Evolutionary conservation across 2,113 vertebrate species (phyloP).

Genomic region (Tetrao urogallus): DNA sequence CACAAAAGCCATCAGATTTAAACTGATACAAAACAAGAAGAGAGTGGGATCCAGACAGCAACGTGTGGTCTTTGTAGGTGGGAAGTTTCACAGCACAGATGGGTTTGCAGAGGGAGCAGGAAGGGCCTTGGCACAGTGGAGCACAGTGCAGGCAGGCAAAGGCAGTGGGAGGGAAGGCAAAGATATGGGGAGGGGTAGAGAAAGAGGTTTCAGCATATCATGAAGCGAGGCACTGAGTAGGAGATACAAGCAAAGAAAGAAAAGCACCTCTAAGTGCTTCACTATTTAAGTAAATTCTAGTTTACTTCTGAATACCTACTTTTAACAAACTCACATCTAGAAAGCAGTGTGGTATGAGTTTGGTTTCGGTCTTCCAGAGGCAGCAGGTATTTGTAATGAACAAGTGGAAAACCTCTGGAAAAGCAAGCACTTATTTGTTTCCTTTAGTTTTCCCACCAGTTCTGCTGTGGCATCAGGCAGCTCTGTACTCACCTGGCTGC

Average conservation of each 20-base stretch:
- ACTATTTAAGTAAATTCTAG: not conserved
- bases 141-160: not conserved
- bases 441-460: not conserved
- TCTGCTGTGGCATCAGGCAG: not conserved
- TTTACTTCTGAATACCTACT: not conserved
- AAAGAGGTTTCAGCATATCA: accelerated
- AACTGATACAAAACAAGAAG: slow-evolving; percentile 45
- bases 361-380: not conserved
- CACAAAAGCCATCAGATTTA: slow-evolving; percentile 40
- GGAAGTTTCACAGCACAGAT: slow-evolving; percentile 64
- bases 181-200: not conserved
- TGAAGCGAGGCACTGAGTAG: not conserved
- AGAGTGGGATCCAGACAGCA: slow-evolving; percentile 37
- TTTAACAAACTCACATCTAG: not conserved
- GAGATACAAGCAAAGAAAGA: not conserved
- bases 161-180: not conserved
- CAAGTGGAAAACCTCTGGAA: not conserved
- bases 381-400: not conserved
- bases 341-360: not conserved
- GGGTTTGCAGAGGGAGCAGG: slow-evolving; percentile 38
- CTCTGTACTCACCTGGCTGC: not conserved
- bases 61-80: not conserved
- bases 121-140: not conserved
- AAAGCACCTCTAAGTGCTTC: not conserved
- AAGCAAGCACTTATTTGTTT: not conserved